Evolutionary conservation across 2,888 invertebrate species (phyloP), one percentile per base, ranked within the genome.

Genomic region (Latrodectus elegans): DNA sequence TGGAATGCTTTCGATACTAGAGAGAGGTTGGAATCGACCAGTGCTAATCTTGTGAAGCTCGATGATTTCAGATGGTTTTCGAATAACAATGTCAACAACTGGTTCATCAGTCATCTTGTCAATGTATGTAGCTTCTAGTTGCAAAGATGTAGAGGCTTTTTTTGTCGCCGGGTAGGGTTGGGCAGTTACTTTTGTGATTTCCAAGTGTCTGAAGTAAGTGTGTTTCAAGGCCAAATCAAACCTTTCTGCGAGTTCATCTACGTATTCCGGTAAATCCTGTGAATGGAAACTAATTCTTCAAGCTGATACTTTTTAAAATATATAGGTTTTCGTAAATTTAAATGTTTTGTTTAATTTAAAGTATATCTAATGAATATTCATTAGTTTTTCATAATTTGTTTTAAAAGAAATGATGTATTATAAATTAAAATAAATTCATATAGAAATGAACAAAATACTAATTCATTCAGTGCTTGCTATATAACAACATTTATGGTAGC

Each of bases 51-150:
- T 88, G 12, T 74, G 8, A 81, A 80, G 86, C 0, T 73, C 67
- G 12, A 81, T 17, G 38, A 49, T 81, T 60, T 90, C 89, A 38
- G 75, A 51, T 0, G 89, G 89, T 11, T 78, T 81, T 15, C 38
- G 10, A 12, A 90, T 64, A 10, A 52, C 14, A 12, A 90, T n/a
- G 22, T 89, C 89, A 14, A 82, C 75, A 22, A 90, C 68, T 0
- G 85, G 89, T 14, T 81, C 26, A 76, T 89, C 88, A 6, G 89
- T 84, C 53, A 90, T 53, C 71, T 88, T 83, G 53, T 85, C 68
- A 22, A 86, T 79, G 72, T 89, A 89, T 10, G 87, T 80, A 22
- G 81, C 83, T 17, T 79, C 68, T 4, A 87, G 11, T 49, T 26
- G 0, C 14, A 86, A 9, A 15, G 17, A n/a, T 15, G 52, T 55